Conservation (phyloP, 2,113 vertebrate species). For the Apteryx owenii region DNA sequence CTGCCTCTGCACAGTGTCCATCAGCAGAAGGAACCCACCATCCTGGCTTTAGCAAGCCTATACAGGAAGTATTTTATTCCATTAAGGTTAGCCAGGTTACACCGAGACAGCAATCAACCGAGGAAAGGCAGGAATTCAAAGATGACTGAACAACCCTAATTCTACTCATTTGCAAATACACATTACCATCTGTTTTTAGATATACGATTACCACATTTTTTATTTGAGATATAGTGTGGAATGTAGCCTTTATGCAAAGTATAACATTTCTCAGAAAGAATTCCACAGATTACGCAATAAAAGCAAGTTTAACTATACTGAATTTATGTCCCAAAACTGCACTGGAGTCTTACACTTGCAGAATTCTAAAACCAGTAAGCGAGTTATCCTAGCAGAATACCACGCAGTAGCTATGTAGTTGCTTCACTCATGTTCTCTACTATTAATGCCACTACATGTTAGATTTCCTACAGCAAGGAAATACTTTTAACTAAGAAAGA, state of each 20-base stretch:
- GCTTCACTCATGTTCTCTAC: neutral
- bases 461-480: neutral
- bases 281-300: neutral
- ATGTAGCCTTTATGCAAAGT: neutral
- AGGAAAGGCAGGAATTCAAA: neutral
- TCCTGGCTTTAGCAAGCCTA: neutral
- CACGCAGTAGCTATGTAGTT: accelerated
- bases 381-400: neutral
- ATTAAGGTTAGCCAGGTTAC: neutral
- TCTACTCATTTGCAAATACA: neutral
- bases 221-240: neutral
- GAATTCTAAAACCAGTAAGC: neutral
- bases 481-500: neutral
- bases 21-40: neutral
- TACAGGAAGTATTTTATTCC: neutral
- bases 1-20: neutral
- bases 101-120: accelerated
- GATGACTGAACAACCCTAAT: neutral
- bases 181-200: neutral
- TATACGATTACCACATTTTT: neutral
- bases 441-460: neutral
- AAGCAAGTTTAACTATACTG: neutral
- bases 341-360: accelerated
- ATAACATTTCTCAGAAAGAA: neutral
- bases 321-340: neutral